phyloP scores from a whole-genome alignment of 2,888 invertebrate genomes.

The Adelphocoris suturalis region DNA sequence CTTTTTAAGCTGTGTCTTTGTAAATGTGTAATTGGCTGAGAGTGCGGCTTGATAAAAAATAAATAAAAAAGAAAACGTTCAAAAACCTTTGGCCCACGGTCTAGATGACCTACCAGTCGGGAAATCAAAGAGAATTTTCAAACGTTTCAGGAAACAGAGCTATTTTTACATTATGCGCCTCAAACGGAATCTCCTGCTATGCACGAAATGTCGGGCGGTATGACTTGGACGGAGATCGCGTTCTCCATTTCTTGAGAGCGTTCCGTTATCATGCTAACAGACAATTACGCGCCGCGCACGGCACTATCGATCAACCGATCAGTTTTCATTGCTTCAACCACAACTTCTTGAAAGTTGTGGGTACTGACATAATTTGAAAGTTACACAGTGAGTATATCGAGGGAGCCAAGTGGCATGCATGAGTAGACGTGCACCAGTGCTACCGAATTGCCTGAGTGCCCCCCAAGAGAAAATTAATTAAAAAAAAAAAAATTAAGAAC shows the following conservation, averaged over 20 bases:
- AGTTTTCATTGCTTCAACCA: not conserved
- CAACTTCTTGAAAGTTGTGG: not conserved
- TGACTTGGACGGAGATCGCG: not conserved
- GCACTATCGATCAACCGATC: slow-evolving; percentile 20
- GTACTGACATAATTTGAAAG: not conserved
- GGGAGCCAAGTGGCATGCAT: too few relatives aligned
- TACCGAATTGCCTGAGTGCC: too few relatives aligned
- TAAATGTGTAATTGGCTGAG: too few relatives aligned
- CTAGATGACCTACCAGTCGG: too few relatives aligned
- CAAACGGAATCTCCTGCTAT: not conserved
- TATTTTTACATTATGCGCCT: not conserved
- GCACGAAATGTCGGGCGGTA: not conserved
- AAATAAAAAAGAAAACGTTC: too few relatives aligned
- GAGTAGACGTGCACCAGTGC: too few relatives aligned
- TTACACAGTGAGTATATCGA: too few relatives aligned
- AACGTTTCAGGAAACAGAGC: not conserved
- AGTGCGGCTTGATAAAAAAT: too few relatives aligned
- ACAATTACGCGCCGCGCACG: slow-evolving; percentile 22
- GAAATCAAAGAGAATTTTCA: slow-evolving; percentile 21
- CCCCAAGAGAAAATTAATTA: too few relatives aligned
- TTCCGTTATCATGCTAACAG: slow-evolving; percentile 27
- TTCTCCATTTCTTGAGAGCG: slow-evolving; percentile 9
- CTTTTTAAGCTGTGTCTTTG: too few relatives aligned
- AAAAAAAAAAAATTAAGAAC: too few relatives aligned
- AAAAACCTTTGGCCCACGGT: too few relatives aligned